Evolutionary conservation across 2,797 vertebrate genomes (phyloP), one percentile per base, ranked within the genome.

Genomic region (Pangasius larnaudii): DNA sequence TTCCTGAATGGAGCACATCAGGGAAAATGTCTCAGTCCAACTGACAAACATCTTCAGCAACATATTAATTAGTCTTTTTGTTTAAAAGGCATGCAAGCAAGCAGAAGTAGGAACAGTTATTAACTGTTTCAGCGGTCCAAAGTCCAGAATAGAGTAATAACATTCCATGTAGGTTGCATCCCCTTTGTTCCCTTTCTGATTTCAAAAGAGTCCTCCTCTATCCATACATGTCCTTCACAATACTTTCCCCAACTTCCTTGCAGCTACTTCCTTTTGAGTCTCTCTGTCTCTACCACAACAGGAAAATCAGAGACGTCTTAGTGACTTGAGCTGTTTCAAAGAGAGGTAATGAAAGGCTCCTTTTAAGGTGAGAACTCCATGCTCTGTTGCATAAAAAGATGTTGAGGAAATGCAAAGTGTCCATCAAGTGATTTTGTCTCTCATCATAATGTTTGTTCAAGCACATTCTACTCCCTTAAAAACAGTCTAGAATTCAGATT

Each of bases 301-400:
- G 93, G 91, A 94, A 93, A 93, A 92, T 89, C 90, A 93, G 90
- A 89, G 11, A 89, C 81, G 90, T 91, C 93, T 89, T 85, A 91
- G 93, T 90, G 91, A 94, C 93, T 95, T 92, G 86, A 88, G 85
- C 90, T 90, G 92, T 91, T 72, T 63, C 89, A 90, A 94, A 91
- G 92, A 89, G 93, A 93, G 94, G 93, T 92, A 93, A 93, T 92
- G 91, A 93, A 94, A 94, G 92, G 93, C 94, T 96, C 96, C 96
- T 96, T 96, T 96, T 96, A 96, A 96, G 96, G 96, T 95, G 95
- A 95, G 95, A 96, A 94, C 94, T 91, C 93, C 94, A 94, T 94
- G 94, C 90, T 88, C 85, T 61, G 91, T 93, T 95, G 93, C 93
- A 94, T 94, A 94, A 95, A 96, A 92, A 92, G 90, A 92, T 83